Conservation (phyloP, 2,113 vertebrate species). For the Pelvicachromis taeniatus region DNA sequence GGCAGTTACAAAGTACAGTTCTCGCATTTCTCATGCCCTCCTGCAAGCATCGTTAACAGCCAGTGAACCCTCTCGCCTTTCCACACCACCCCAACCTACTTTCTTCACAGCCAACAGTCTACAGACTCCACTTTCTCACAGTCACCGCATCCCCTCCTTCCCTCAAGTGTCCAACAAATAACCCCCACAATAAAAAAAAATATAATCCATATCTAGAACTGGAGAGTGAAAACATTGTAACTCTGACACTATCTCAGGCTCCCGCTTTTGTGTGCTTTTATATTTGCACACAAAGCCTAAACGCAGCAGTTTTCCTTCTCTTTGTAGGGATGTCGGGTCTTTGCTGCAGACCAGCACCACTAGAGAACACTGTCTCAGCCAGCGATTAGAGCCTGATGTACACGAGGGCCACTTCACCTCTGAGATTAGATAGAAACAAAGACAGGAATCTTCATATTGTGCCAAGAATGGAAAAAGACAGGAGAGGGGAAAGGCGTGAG, state of each 20-base stretch:
- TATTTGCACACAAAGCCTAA: constrained; percentile 68
- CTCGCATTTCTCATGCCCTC: constrained; percentile 56
- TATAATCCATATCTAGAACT: constrained; percentile 53
- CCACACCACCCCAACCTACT: constrained; percentile 16
- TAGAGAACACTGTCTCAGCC: constrained; percentile 60
- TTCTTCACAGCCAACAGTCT: constrained; percentile 2
- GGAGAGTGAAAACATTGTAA: constrained; percentile 43
- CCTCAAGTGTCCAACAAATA: constrained; percentile 43
- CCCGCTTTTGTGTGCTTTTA: constrained; percentile 65
- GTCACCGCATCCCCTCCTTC: not conserved
- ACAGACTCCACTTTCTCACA: constrained; percentile 57
- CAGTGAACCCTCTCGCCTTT: constrained; percentile 21
- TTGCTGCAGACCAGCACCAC: constrained; percentile 43
- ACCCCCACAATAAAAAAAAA: constrained; percentile 38
- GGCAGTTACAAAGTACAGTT: constrained; percentile 17
- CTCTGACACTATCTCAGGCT: constrained; percentile 66
- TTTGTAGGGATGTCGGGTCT: constrained; percentile 52
- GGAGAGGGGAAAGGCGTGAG: constrained; percentile 8
- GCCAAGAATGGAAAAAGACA: constrained; percentile 42
- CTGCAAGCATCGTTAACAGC: constrained; percentile 28
- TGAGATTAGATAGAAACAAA: constrained; percentile 63
- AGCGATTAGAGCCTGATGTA: constrained; percentile 51
- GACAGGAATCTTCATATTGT: constrained; percentile 48
- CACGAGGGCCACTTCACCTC: constrained; percentile 67
- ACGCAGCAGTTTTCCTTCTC: constrained; percentile 53